Evolutionary conservation across 2,888 invertebrate species (phyloP), one percentile per base, ranked within the genome.

Genomic region (Sinodicranocentrus sp.): DNA sequence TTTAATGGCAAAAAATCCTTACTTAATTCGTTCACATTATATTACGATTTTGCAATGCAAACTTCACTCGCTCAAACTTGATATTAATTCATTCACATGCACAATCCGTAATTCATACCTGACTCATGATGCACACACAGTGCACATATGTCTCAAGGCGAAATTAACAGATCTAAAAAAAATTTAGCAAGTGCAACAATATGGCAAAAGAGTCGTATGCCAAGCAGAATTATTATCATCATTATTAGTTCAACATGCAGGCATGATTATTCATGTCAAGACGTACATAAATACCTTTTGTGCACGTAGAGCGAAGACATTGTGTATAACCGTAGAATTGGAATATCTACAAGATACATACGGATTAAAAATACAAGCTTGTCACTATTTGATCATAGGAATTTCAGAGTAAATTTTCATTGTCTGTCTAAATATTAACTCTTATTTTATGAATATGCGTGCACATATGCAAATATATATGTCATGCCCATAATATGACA

Each of bases 171-270:
- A 54, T 79, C 71, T 71, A 79, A 33, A 79, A n/a, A n/a, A 79
- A 78, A 79, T 54, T 79, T 79, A 71, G 78, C 71, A 70, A 78
- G 70, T 78, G 78, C 78, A 78, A 78, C 78, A 78, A 61, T 21
- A 48, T 23, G 67, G 67, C 76, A 77, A 67, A 61, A 59, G n/a
- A 17, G 59, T n/a, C 28, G 21, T 39, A 52, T n/a, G 5, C 57
- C 23, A 57, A 19, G 21, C 19, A 54, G 39, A 68, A 77, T n/a
- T n/a, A 78, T 78, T 15, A 70, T 70, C 52, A 61, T 70, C 19
- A 70, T 75, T 52, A 63, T 61, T 79, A 77, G 70, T 63, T 61
- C 77, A 77, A 77, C 68, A 59, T 68, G 26, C 59, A 68, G 33
- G 68, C 59, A 70, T 61, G 54, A 59, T 70, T 70, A 68, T 77